Conservation (phyloP, 2,797 vertebrate species). For the Xiphophorus birchmanni region DNA sequence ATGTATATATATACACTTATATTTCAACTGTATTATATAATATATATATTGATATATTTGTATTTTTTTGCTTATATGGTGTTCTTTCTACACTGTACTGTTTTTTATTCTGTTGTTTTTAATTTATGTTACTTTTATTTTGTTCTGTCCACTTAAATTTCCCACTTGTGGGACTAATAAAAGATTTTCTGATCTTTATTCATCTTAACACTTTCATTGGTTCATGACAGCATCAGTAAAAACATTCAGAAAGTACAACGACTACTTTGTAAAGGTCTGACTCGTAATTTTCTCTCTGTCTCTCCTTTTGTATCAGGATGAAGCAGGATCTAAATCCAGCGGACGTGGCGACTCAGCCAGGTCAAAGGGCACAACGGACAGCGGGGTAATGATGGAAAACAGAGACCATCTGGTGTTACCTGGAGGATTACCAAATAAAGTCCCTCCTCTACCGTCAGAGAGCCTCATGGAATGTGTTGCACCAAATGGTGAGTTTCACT, state of each 20-base stretch:
- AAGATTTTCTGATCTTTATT: too few species aligned
- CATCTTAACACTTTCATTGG: not conserved
- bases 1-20: too few species aligned
- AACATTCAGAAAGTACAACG: not conserved
- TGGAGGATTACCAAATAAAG: conserved; percentile 65
- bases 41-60: too few species aligned
- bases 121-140: not conserved
- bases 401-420: conserved; percentile 53
- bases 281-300: not conserved
- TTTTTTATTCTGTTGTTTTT: too few species aligned
- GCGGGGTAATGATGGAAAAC: conserved; percentile 73
- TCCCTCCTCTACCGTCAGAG: conserved; percentile 59
- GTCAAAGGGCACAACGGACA: conserved; percentile 72
- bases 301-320: conserved; percentile 38
- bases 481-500: conserved; percentile 25
- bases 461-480: conserved; percentile 14
- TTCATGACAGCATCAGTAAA: not conserved
- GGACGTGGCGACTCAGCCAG: conserved; percentile 66
- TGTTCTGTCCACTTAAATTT: not conserved
- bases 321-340: conserved; percentile 46
- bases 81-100: too few species aligned
- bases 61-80: too few species aligned
- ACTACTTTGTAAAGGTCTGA: not conserved
- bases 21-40: too few species aligned
- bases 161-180: too few species aligned